Conservation (phyloP, 2,888 invertebrate genomes). For the Xylota sylvarum region DNA sequence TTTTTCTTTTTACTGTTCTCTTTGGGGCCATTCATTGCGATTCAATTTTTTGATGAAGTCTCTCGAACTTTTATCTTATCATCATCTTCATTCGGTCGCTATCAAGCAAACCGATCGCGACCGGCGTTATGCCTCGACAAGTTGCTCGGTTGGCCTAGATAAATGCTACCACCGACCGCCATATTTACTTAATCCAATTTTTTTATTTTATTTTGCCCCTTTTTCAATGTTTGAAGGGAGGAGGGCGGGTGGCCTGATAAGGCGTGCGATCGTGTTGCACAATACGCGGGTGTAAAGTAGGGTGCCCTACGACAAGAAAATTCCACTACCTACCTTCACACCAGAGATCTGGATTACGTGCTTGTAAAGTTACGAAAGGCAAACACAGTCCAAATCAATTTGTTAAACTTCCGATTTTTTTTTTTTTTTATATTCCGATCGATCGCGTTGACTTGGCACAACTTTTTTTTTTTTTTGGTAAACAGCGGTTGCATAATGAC, state of each 20-base stretch:
- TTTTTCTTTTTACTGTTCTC: constrained; percentile 1
- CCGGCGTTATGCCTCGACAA: constrained; percentile 43
- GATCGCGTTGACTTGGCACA: constrained; percentile 19
- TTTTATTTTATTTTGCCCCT: constrained; percentile 13
- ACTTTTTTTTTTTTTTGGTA: constrained; percentile 24
- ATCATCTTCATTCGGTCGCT: constrained; percentile 58
- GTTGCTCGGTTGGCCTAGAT: constrained; percentile 60
- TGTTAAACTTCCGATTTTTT: constrained; percentile 61
- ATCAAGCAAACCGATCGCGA: constrained; percentile 58
- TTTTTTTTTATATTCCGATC: neutral
- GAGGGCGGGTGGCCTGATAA: constrained; percentile 34
- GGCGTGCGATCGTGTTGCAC: constrained; percentile 54
- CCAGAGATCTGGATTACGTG: constrained; percentile 26
- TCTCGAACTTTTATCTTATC: constrained; percentile 67
- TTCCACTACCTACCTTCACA: constrained; percentile 3
- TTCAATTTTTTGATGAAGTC: constrained; percentile 10
- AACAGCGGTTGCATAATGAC: constrained; percentile 56
- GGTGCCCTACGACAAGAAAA: constrained; percentile 37
- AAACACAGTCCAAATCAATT: constrained; percentile 42
- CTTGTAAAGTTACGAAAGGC: constrained; percentile 51
- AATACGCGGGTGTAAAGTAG: constrained; percentile 47
- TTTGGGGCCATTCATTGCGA: neutral
- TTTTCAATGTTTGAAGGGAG: neutral
- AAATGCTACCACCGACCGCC: constrained; percentile 27
- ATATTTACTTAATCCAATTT: constrained; percentile 71